Evolutionary conservation across 92 coral and sea anemone species (phyloP).

Genomic region (Plumapathes pennacea): DNA sequence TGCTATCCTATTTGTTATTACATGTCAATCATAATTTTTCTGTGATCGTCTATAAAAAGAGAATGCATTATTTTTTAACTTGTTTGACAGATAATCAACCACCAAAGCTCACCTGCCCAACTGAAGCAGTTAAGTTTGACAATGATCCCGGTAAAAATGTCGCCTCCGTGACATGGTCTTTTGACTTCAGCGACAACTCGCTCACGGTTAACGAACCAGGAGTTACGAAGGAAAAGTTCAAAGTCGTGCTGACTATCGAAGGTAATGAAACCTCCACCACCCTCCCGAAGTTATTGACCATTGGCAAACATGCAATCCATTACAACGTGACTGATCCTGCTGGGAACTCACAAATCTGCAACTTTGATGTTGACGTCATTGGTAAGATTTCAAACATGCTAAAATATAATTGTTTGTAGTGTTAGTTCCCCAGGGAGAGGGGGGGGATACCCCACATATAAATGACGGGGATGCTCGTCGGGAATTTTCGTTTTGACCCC

Average conservation of each 20-base stretch:
- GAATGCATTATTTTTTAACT: background rate
- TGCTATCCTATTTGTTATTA: too few relatives aligned
- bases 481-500: too few relatives aligned
- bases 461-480: too few relatives aligned
- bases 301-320: background rate
- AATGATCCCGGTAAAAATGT: constrained; percentile 27
- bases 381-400: too few relatives aligned
- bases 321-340: constrained; percentile 10
- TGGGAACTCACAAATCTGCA: constrained; percentile 1
- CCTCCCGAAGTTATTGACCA: constrained; percentile 21
- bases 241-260: constrained; percentile 5
- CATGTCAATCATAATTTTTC: too few relatives aligned
- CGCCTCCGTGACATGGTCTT: constrained; percentile 11
- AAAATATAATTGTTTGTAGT: too few relatives aligned
- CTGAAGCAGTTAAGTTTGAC: background rate
- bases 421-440: too few relatives aligned
- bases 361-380: background rate
- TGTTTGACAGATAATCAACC: constrained; percentile 6
- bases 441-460: too few relatives aligned
- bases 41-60: too few relatives aligned
- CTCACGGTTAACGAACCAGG: constrained; percentile 12
- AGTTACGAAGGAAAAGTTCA: constrained; percentile 2
- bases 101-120: constrained; percentile 8
- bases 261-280: background rate
- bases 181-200: constrained; percentile 15